A percentile compares a stretch with the other conserved stretches of the same genome.
These are phyloP conservation scores for Papilio demoleus DNA, from an alignment of 2,888 invertebrate species.

Conservation along the genomic window DNA sequence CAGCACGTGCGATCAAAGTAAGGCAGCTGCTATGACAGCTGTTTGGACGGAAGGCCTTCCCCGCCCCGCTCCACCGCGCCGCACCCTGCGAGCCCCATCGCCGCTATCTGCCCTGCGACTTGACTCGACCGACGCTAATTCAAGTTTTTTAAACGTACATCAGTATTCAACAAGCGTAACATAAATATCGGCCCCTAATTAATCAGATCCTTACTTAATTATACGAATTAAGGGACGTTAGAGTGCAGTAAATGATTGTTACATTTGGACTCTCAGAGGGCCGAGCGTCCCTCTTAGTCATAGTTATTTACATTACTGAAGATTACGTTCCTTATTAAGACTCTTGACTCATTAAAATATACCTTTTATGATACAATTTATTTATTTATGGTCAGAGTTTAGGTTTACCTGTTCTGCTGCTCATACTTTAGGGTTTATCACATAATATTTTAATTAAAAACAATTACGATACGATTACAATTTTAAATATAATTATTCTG, in stretches of 20 bases:
- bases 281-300: conserved; percentile 28
- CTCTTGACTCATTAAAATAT: conserved; percentile 1
- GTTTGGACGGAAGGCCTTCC: conserved; percentile 64
- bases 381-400: background rate
- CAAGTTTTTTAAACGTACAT: conserved; percentile 48
- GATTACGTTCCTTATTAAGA: conserved; percentile 8
- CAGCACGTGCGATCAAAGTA: conserved; percentile 73
- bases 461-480: too few relatives aligned
- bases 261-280: conserved; percentile 37
- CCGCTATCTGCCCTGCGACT: conserved; percentile 65
- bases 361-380: conserved; percentile 3
- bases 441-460: too few relatives aligned
- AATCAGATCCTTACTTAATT: conserved; percentile 47
- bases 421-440: too few relatives aligned
- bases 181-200: conserved; percentile 50
- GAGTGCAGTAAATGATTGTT: conserved; percentile 47
- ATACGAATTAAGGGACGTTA: conserved; percentile 47
- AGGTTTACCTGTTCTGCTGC: conserved; percentile 1
- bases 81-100: conserved; percentile 51
- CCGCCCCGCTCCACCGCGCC: conserved; percentile 48
- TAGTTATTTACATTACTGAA: conserved; percentile 31
- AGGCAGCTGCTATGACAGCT: conserved; percentile 81
- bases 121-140: conserved; percentile 55
- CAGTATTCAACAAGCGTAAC: conserved; percentile 48
- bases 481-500: background rate